phyloP scores from a whole-genome alignment of 2,888 invertebrate species.

The Ophioninae sp. region DNA sequence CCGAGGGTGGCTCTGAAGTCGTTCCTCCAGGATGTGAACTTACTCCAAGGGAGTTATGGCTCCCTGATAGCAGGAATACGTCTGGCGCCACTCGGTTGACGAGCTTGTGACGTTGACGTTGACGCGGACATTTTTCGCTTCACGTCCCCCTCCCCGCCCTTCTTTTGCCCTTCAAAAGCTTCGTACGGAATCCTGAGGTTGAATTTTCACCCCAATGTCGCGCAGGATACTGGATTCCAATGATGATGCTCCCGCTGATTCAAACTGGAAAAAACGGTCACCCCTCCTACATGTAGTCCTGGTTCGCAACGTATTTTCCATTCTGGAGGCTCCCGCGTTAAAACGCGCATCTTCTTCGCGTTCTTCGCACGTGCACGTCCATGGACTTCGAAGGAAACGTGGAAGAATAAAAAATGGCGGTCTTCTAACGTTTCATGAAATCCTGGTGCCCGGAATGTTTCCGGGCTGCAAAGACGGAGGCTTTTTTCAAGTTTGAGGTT shows the following conservation, averaged over 20 bases:
- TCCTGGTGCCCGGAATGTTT: constrained; percentile 68
- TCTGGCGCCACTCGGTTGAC: constrained; percentile 77
- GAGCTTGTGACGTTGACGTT: constrained; percentile 67
- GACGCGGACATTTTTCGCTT: constrained; percentile 44
- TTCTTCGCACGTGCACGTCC: no score
- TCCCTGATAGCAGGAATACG: constrained; percentile 77
- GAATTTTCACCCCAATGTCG: neutral
- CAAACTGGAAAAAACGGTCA: constrained; percentile 43
- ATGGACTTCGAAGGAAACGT: no score
- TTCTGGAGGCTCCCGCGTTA: constrained; percentile 57
- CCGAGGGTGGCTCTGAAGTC: neutral
- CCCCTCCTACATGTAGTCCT: constrained; percentile 67
- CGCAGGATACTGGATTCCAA: neutral
- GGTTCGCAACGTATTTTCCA: constrained; percentile 69
- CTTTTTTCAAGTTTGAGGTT: constrained; percentile 6
- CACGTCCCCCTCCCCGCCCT: neutral
- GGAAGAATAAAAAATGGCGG: constrained; percentile 43
- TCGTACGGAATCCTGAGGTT: neutral
- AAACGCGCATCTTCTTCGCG: neutral
- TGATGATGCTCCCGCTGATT: neutral
- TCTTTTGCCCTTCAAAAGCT: neutral
- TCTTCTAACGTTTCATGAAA: constrained; percentile 60
- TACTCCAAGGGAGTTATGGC: constrained; percentile 70
- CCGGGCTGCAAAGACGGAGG: constrained; percentile 62
- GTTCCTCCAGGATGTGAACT: constrained; percentile 11